Evolutionary conservation across 2,113 vertebrate genomes (phyloP), one percentile per base, ranked within the genome.

Genomic region (Numida meleagris): DNA sequence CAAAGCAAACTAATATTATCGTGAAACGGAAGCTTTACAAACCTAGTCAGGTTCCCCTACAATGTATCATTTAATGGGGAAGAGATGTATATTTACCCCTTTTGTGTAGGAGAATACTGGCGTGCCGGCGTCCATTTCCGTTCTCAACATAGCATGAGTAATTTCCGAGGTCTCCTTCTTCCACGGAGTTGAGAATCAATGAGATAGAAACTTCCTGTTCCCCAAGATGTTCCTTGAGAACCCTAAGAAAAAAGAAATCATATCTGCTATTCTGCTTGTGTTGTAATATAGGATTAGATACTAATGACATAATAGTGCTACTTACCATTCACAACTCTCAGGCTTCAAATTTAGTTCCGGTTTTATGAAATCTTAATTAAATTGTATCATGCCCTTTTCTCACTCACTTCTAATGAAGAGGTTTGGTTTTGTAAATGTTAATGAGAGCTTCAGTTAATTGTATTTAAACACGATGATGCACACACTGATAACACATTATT

Each of bases 71-170:
- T 58, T 58, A 21, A 42, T 13, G 31, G 25, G 71, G 31, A 73
- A 84, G 78, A 91, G 18, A 17, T 74, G 76, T 25, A 78, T 72
- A 93, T 96, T 99, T 98, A 99, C 99, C 99, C 81, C 98, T 97
- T 97, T 99, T 99, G 96, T 98, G 98, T 76, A 99, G 98, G 94
- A 99, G 98, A 95, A 99, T 97, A 65, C 98, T 99, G 93, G 99
- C 99, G 25, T 99, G 99, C 27, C 98, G 98, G 73, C 99, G 98
- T 57, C 99, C 99, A 15, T 99, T 99, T 79, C 99, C 98, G 80
- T 99, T 99, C 97, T 99, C 99, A 7, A 99, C 99, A 10, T 99
- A 99, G 95, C 99, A 99, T 4, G 99, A 99, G 90, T 99, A 99
- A 98, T 99, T 99, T 67, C 99, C 99, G 88, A 99, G 97, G 96